A percentile compares a stretch with the other conserved stretches of the same genome.
phyloP scores from a whole-genome alignment of 2,888 invertebrate genomes.

The Pandemis cinnamomeana region DNA sequence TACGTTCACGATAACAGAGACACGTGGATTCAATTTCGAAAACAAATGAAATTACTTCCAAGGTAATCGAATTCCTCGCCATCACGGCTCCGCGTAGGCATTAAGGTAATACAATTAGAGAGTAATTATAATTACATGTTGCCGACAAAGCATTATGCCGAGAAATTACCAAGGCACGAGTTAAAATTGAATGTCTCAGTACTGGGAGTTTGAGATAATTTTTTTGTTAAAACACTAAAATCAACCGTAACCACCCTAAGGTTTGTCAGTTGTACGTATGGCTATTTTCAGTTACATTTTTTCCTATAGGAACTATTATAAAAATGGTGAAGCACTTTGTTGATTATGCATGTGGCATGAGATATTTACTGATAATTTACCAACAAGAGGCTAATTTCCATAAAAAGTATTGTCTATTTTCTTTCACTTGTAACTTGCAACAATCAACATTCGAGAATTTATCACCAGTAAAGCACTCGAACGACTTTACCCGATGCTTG shows the following conservation, averaged over 20 bases:
- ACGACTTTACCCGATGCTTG: no score
- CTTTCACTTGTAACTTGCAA: neutral
- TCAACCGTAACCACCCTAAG: neutral
- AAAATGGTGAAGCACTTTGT: no score
- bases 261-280: no score
- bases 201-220: neutral
- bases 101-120: conserved; percentile 19
- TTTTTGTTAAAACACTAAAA: neutral
- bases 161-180: neutral
- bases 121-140: conserved; percentile 9
- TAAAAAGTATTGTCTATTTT: neutral
- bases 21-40: conserved; percentile 5
- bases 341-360: no score
- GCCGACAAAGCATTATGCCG: neutral
- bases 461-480: neutral
- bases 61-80: conserved; percentile 15
- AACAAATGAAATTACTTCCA: conserved; percentile 11
- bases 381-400: no score
- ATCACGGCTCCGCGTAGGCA: neutral
- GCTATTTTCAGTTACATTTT: no score
- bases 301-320: no score
- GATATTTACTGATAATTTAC: no score
- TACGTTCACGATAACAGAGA: neutral
- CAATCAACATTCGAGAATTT: neutral
- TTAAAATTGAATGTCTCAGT: conserved; percentile 7